Evolutionary conservation across 2,888 invertebrate species (phyloP), one percentile per base, ranked within the genome.

Genomic region (Polydrusus pterygomalis): DNA sequence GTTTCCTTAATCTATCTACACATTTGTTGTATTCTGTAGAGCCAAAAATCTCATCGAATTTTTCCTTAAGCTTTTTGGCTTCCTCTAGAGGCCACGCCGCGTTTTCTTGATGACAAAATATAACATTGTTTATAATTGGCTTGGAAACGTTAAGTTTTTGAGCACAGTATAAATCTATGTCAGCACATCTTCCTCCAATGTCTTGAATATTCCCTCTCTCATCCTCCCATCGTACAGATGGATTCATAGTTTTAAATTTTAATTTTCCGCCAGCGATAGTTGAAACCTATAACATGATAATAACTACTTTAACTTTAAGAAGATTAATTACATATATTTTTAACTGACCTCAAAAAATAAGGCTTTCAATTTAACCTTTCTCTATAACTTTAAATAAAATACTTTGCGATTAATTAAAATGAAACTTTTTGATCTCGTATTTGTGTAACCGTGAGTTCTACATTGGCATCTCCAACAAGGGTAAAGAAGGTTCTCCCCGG

Each of bases 81-180:
- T 98, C 97, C 85, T 97, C 96, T 70, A 99, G 88, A 0, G 99
- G 99, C 97, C 99, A 99, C 84, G 93, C 93, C 0, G 97, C 94
- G 80, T 99, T 97, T 87, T 99, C 99, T 91, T 99, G 99, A 86
- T 99, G 99, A 84, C 99, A 99, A 87, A 99, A 98, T 81, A 99
- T 94, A 0, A 99, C 99, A 86, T 97, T 95, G 84, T 97, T 97
- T 73, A 99, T 89, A 75, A 99, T 96, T 0, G 99, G 93, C 85
- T 96, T 96, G 0, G 98, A 96, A 0, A 99, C 97, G 77, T 98
- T 97, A 87, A 94, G 85, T 79, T 91, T 86, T 51, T 88, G 85
- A 76, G 92, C 90, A 89, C 97, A 92, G 82, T 95, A 92, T 43
- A 87, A 84, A 86, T 95, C 93, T 65, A 95, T 89, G 85, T 96